Conservation (phyloP, 2,888 invertebrate species). For the Nomada fabriciana region DNA sequence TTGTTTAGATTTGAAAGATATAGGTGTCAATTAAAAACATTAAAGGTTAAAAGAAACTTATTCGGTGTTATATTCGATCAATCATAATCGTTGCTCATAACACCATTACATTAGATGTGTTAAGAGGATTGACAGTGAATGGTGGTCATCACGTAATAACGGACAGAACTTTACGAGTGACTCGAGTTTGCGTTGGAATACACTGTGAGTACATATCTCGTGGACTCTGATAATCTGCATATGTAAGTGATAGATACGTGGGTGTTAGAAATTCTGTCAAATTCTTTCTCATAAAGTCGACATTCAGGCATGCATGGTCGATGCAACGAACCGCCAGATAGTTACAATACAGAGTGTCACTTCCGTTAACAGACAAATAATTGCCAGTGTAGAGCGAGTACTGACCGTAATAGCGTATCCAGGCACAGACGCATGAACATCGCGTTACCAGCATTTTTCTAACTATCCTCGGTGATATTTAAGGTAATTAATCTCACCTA, state of each 20-base stretch:
- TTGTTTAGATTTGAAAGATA: background rate
- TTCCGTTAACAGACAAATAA: conserved; percentile 76
- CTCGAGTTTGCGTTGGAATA: background rate
- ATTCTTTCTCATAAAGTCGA: conserved; percentile 68
- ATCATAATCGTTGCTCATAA: background rate
- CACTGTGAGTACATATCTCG: conserved; percentile 31
- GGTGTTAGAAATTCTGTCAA: conserved; percentile 71
- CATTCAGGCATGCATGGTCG: conserved; percentile 57
- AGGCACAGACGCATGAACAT: conserved; percentile 1
- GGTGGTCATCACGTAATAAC: conserved; percentile 39
- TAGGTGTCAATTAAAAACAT: background rate
- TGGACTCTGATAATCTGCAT: conserved; percentile 26
- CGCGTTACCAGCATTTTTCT: conserved; percentile 21
- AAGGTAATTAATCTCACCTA: conserved; percentile 35
- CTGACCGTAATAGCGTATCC: conserved; percentile 49
- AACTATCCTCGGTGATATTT: conserved; percentile 7
- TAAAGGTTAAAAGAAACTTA: background rate
- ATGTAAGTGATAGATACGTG: conserved; percentile 42
- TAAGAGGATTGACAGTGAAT: conserved; percentile 17
- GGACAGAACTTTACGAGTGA: conserved; percentile 34
- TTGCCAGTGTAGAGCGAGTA: conserved; percentile 71
- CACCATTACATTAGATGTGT: background rate
- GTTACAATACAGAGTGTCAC: conserved; percentile 70
- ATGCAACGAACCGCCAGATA: conserved; percentile 63
- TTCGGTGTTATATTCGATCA: background rate